Base-by-base conservation (phyloP, 2,888 invertebrate genomes). In the Steinernema scapterisci region DNA sequence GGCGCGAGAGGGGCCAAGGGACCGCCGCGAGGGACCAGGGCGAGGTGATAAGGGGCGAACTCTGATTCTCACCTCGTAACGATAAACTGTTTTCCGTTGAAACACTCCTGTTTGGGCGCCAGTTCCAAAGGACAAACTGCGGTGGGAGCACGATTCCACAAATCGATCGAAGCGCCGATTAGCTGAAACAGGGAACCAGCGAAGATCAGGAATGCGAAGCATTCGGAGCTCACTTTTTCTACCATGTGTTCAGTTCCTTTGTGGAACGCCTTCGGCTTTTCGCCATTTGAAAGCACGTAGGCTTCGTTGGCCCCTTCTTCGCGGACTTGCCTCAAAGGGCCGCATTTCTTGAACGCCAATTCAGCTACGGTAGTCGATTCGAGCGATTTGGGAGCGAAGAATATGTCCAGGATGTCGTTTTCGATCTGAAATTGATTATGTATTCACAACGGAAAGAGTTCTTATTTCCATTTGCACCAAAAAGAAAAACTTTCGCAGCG, bases 71-170 rank as follows among this genome's bases (percentile, higher is more conserved):
- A 63, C 63, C 63, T 63, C 63, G 63, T 27, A 2, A 25, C 13
- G 63, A 63, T 31, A 31, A 63, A 63, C 27, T 31, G 16, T 5
- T 27, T 63, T 31, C 63, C 63, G 31, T 63, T 25, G 63, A 31
- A 63, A 27, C 63, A 63, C 63, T 63, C 9, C 63, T 63, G 63
- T 16, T 63, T 27, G 11, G 63, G 31, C 63, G 63, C 63, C 63
- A 63, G 31, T 31, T 63, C 16, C 63, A 27, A 25, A 31, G 63
- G 38, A 19, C 63, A 63, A 5, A 31, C 31, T 9, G 9, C 63
- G 25, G 13, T 27, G 7, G 63, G 6, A 2, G 63, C 31, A 2
- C 63, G 63, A 25, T 27, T 63, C 63, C 63, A 63, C 63, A 63
- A 5, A 6, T 63, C 31, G 25, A 63, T 11, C 27, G 63, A 63